Evolutionary conservation across 2,797 vertebrate genomes (phyloP).

Genomic region (Hybognathus amarus): DNA sequence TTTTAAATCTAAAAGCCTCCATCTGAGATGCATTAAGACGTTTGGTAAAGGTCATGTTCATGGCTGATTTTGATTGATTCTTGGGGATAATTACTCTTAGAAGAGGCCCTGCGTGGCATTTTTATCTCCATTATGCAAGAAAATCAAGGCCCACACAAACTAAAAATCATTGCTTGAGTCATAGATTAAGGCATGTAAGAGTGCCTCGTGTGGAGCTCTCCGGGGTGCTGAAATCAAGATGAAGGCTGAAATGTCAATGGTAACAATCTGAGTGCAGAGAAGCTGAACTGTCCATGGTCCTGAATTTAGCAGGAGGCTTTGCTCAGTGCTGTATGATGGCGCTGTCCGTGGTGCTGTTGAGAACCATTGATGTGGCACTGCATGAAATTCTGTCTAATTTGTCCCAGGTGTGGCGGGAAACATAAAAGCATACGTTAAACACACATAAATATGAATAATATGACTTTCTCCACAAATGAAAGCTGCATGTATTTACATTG

Average conservation of each 20-base stretch:
- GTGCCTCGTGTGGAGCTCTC: constrained; percentile 31
- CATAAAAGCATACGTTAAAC: background rate
- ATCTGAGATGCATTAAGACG: constrained; percentile 4
- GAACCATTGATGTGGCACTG: background rate
- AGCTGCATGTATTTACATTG: background rate
- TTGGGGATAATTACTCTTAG: constrained; percentile 6
- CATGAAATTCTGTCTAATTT: background rate
- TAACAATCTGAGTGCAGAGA: background rate
- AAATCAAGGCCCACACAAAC: constrained; percentile 27
- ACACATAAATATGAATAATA: background rate
- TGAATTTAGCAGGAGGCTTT: constrained; percentile 31
- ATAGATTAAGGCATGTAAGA: constrained; percentile 21
- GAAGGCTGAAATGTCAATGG: constrained; percentile 45
- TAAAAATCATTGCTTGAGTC: constrained; percentile 31
- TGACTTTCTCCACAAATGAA: background rate
- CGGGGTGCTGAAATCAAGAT: constrained; percentile 36
- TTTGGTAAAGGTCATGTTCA: constrained; percentile 21
- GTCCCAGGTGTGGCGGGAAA: constrained; percentile 14
- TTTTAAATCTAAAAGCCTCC: background rate
- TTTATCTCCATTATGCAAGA: constrained; percentile 5
- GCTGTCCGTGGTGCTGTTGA: constrained; percentile 30
- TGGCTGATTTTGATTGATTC: constrained; percentile 19
- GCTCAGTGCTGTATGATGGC: background rate
- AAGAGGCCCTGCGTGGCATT: background rate
- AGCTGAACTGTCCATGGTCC: constrained; percentile 16